phyloP scores from a whole-genome alignment of 2,797 vertebrate species.

The Eospalax fontanierii region DNA sequence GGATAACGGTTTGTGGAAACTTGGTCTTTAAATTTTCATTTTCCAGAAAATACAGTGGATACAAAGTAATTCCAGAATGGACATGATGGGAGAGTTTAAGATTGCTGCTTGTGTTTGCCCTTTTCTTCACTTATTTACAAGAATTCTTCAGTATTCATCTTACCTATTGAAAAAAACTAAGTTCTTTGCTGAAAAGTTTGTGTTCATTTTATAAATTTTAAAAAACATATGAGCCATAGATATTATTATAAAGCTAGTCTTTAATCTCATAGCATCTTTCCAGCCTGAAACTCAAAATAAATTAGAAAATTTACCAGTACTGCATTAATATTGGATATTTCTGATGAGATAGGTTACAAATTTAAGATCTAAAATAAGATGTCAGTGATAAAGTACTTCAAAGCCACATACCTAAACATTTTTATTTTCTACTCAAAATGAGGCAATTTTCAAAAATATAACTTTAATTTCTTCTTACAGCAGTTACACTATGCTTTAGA shows the following conservation, averaged over 20 bases:
- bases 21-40: background rate
- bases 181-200: slow-evolving; percentile 28
- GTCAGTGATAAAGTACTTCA: slow-evolving; percentile 26
- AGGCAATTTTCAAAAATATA: slow-evolving; percentile 2
- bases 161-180: slow-evolving; percentile 17
- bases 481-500: slow-evolving; percentile 8
- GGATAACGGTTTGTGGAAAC: background rate
- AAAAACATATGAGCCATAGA: background rate
- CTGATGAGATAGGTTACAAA: slow-evolving; percentile 19
- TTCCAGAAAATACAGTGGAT: slow-evolving; percentile 14
- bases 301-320: slow-evolving; percentile 36
- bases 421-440: slow-evolving; percentile 23
- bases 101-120: background rate
- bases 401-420: background rate
- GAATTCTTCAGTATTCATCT: slow-evolving; percentile 22
- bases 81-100: background rate
- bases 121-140: slow-evolving; percentile 36
- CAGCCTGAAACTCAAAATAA: slow-evolving; percentile 32
- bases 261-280: slow-evolving; percentile 42
- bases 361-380: slow-evolving; percentile 45
- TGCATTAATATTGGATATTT: slow-evolving; percentile 29
- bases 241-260: background rate
- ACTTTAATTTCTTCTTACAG: slow-evolving; percentile 10
- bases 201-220: slow-evolving; percentile 58
- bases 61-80: slow-evolving; percentile 19